Conservation (phyloP, 2,888 invertebrate species). For the Beris morrisii region DNA sequence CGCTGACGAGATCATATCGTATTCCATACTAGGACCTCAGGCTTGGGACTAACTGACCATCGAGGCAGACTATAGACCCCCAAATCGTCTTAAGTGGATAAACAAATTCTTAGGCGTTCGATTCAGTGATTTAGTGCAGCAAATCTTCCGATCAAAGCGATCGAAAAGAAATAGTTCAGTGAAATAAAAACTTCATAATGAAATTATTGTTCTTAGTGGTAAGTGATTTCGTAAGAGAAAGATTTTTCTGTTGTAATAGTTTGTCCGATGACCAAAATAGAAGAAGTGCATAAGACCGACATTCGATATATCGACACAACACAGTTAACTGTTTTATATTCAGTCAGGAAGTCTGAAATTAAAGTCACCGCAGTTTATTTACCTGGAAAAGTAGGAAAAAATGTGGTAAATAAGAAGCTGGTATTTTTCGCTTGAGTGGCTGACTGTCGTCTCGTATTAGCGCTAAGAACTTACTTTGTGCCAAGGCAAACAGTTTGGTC, state of each 20-base stretch:
- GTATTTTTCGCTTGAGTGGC: not conserved
- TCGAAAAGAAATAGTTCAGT: constrained; percentile 9
- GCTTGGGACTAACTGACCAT: constrained; percentile 1
- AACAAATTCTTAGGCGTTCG: not conserved
- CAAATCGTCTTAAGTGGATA: constrained; percentile 2
- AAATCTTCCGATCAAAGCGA: not conserved
- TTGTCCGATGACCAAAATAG: too few relatives aligned
- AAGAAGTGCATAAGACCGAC: too few relatives aligned
- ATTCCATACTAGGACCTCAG: constrained; percentile 2
- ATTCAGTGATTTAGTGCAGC: constrained; percentile 5
- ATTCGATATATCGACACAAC: too few relatives aligned
- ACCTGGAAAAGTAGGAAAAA: constrained; percentile 4
- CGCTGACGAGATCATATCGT: constrained; percentile 51
- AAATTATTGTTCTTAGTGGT: constrained; percentile 34
- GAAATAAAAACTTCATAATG: constrained; percentile 21
- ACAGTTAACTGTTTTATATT: constrained; percentile 22
- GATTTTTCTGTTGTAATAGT: too few relatives aligned
- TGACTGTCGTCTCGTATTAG: too few relatives aligned
- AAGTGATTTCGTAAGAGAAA: constrained; percentile 20
- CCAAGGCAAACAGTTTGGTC: constrained; percentile 19
- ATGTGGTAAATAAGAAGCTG: constrained; percentile 18
- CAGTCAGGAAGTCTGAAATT: constrained; percentile 11
- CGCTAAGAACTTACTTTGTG: not conserved
- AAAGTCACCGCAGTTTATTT: constrained; percentile 7
- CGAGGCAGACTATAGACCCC: not conserved